Base-by-base conservation (phyloP, 30 jellyfish, hydroid and myxozoan genomes). In the Pseudorhiza aurosa region DNA sequence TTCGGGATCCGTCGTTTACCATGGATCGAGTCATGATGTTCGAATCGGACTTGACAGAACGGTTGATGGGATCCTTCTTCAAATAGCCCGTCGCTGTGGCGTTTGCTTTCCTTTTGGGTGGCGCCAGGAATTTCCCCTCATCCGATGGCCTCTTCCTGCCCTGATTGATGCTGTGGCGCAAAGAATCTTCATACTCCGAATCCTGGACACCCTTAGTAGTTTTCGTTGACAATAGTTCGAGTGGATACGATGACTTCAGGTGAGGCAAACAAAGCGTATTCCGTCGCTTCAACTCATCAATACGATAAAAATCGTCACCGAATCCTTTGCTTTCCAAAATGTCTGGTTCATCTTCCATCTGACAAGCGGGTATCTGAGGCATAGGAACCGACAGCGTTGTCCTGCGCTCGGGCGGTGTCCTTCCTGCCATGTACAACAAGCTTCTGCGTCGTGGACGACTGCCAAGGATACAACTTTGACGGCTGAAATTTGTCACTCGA, bases 241-340 rank as follows among this genome's bases (percentile, higher is more conserved):
- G 88, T 9, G 98, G 95, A 63, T 90, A 90, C 21, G 96, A 77
- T 6, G 96, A 83, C 46, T 79, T 77, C 62, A 90, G 62, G 65
- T 90, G 98, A 32, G 98, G 98, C 45, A 78, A 33, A 50, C 96
- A 90, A 11, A 90, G 79, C 15, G 98, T 90, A 79, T 90, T 90
- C 30, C 98, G 81, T 27, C 98, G 83, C 29, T 90, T 72, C 62
- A 90, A 50, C 36, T 89, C 97, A 43, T 37, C 58, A 11, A 89
- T 64, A 3, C 97, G 95, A 32, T 73, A 36, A 30, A 32, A 27
- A 24, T 79, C 93, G 39, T 60, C 51, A 19, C 64, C 91, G 29
- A 76, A 64, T 35, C 77, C 89, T 63, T 58, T 65, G 75, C 63
- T 58, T 68, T 89, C 93, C 83, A 82, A 19, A n/a, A 75, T 67